Conservation (phyloP, 2,888 invertebrate species). For the Amorpha juglandis region DNA sequence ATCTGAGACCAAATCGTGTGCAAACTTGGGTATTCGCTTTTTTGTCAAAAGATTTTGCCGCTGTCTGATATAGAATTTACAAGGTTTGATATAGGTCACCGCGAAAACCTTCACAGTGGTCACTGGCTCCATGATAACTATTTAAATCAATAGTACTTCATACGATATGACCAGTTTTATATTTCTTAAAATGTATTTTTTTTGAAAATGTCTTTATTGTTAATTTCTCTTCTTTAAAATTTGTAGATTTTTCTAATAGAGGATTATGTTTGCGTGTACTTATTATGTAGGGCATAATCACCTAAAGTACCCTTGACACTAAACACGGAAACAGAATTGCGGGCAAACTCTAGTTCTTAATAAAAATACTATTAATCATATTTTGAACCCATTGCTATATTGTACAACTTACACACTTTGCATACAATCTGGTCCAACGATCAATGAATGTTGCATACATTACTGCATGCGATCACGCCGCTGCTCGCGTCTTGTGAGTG, state of each 20-base stretch:
- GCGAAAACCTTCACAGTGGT: neutral
- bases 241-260: too few species aligned
- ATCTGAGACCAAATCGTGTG: slow-evolving; percentile 14
- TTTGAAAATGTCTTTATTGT: neutral
- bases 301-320: too few species aligned
- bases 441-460: slow-evolving; percentile 18
- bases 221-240: too few species aligned
- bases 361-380: neutral
- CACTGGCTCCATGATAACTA: neutral
- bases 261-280: too few species aligned
- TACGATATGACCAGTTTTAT: too few species aligned
- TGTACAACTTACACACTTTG: neutral
- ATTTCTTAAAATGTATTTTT: too few species aligned
- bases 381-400: neutral
- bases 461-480: slow-evolving; percentile 6
- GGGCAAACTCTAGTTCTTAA: too few species aligned
- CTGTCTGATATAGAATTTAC: neutral
- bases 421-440: slow-evolving; percentile 10
- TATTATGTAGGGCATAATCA: too few species aligned
- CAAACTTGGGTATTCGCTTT: neutral
- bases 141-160: neutral
- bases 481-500: neutral
- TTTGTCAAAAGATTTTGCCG: neutral
- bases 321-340: too few species aligned
- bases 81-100: neutral